Percentiles rank a stretch among this genome's conserved stretches.
Evolutionary conservation across 2,113 vertebrate species (phyloP).

Genomic region (Platanista minor): DNA sequence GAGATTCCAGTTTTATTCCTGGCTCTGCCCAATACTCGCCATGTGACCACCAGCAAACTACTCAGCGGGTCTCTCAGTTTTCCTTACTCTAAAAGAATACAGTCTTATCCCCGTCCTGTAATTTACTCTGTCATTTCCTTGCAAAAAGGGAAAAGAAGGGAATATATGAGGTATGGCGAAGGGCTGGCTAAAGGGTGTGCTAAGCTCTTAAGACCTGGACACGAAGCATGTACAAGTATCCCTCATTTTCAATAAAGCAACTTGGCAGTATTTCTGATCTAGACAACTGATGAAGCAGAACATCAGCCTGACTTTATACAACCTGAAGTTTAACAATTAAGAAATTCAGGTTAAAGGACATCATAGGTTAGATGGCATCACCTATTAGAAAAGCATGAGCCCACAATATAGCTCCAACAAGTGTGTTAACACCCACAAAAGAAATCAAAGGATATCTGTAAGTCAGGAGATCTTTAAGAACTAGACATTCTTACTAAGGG

Average conservation of each 20-base stretch:
- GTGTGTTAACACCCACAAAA: background rate
- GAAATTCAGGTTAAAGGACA: background rate
- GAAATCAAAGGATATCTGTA: background rate
- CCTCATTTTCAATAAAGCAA: slow-evolving; percentile 15
- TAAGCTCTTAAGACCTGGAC: background rate
- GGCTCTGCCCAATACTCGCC: slow-evolving; percentile 48
- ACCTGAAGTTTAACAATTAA: background rate
- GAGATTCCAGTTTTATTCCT: slow-evolving; percentile 62
- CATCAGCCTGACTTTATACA: background rate
- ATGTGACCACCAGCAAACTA: slow-evolving; percentile 45
- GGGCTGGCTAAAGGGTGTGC: background rate
- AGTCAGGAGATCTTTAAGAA: slow-evolving; percentile 15
- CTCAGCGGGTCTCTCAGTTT: background rate
- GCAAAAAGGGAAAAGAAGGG: background rate
- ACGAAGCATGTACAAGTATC: background rate
- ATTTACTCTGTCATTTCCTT: background rate
- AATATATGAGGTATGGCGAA: background rate
- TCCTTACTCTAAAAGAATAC: background rate
- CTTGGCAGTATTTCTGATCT: background rate
- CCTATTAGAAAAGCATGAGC: background rate
- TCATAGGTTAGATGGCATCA: background rate
- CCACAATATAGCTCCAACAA: background rate
- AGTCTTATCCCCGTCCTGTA: background rate
- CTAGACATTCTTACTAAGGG: background rate
- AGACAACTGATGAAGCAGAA: background rate